A percentile compares a stretch with the other conserved stretches of the same genome.
Conservation (phyloP, 92 coral and sea anemone species). For the Palythoa grandiflora region DNA sequence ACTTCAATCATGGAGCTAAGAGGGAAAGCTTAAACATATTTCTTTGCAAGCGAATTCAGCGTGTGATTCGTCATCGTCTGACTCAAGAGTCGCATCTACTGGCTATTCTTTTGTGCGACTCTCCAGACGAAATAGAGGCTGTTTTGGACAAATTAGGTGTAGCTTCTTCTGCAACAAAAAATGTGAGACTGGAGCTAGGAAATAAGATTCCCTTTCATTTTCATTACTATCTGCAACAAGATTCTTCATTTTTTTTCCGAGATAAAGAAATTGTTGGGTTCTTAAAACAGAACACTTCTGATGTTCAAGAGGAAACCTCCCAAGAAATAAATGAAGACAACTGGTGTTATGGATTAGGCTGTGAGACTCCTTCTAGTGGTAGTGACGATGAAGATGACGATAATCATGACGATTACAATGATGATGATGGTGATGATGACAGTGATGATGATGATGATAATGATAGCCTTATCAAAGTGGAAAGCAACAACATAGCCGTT, state of each 20-base stretch:
- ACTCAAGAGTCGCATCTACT: slow-evolving; percentile 50
- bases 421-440: not conserved
- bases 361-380: not conserved
- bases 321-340: not conserved
- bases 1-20: slow-evolving; percentile 76
- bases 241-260: slow-evolving; percentile 73
- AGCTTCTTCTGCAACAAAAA: slow-evolving; percentile 35
- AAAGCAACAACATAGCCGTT: not conserved
- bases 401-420: not conserved
- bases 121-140: slow-evolving; percentile 64
- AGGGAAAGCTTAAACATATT: slow-evolving; percentile 23
- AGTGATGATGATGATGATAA: not conserved
- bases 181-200: slow-evolving; percentile 53
- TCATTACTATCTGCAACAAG: slow-evolving; percentile 68
- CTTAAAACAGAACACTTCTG: slow-evolving; percentile 55
- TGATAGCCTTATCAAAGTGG: not conserved
- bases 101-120: slow-evolving; percentile 42
- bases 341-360: no score
- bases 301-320: slow-evolving; percentile 44
- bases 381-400: not conserved
- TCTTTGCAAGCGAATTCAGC: slow-evolving; percentile 63
- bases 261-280: slow-evolving; percentile 80
- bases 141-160: slow-evolving; percentile 68
- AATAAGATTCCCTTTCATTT: slow-evolving; percentile 61
- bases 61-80: slow-evolving; percentile 58